Evolutionary conservation across 2,888 invertebrate species (phyloP).

Genomic region (Calameuta filiformis): DNA sequence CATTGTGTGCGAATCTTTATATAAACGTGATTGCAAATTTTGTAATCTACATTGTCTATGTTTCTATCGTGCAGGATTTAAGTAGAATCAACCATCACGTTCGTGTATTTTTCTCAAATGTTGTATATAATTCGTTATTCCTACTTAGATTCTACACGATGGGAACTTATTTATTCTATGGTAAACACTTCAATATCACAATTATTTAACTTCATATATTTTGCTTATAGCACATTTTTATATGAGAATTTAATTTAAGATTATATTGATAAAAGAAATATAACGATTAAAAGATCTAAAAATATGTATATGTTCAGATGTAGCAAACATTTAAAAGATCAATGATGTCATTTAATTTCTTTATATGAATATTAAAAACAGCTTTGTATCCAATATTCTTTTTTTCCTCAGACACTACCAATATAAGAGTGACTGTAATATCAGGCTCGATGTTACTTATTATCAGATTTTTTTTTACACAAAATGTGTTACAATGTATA

Average conservation of each 20-base stretch:
- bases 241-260: neutral
- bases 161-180: conserved; percentile 65
- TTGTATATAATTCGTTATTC: too few relatives aligned
- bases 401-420: conserved; percentile 70
- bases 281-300: too few relatives aligned
- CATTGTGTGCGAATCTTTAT: too few relatives aligned
- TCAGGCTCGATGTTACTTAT: neutral
- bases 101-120: too few relatives aligned
- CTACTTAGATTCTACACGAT: too few relatives aligned
- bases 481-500: neutral
- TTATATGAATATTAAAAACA: neutral
- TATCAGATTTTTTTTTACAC: neutral
- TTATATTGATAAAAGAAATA: neutral
- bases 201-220: conserved; percentile 36
- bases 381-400: conserved; percentile 67
- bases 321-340: conserved; percentile 1
- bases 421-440: neutral
- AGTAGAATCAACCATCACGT: too few relatives aligned
- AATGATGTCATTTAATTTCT: neutral
- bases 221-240: conserved; percentile 38
- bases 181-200: conserved; percentile 70
- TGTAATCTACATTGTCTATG: conserved; percentile 64
- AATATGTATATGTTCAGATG: too few relatives aligned
- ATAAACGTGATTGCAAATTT: conserved; percentile 66
- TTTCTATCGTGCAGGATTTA: too few relatives aligned